Evolutionary conservation across 2,113 vertebrate genomes (phyloP).

Genomic region (Jaculus jaculus): DNA sequence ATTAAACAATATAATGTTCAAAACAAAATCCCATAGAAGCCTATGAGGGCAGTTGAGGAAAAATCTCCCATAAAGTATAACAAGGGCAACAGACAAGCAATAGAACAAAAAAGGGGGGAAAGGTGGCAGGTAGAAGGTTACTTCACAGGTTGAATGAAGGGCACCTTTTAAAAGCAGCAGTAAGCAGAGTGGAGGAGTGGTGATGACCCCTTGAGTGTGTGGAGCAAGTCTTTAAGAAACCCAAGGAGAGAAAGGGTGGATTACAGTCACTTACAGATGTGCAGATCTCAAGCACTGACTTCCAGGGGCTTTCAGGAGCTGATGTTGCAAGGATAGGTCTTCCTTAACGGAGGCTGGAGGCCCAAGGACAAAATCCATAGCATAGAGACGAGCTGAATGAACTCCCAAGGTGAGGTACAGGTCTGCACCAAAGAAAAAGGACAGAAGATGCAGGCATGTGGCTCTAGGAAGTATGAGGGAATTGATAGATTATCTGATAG

Average conservation of each 20-base stretch:
- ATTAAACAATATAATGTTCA: not conserved
- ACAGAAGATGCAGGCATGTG: not conserved
- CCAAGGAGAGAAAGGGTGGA: not conserved
- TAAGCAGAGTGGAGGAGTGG: not conserved
- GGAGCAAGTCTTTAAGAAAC: not conserved
- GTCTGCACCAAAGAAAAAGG: not conserved
- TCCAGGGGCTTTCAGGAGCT: not conserved
- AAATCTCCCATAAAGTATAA: not conserved
- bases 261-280: not conserved
- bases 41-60: not conserved
- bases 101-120: not conserved
- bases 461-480: not conserved
- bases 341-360: not conserved
- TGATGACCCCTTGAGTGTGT: too few relatives aligned
- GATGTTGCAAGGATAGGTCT: not conserved
- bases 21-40: not conserved
- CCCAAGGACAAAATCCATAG: not conserved
- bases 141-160: not conserved
- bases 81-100: not conserved
- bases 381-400: not conserved
- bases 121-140: not conserved
- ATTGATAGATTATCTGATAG: not conserved
- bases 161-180: not conserved
- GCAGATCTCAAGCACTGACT: not conserved
- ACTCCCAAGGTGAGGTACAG: not conserved